A percentile compares a stretch with the other conserved stretches of the same genome.
phyloP scores from a whole-genome alignment of 1,140 invertebrate genomes.

The Calliopsis andreniformis region DNA sequence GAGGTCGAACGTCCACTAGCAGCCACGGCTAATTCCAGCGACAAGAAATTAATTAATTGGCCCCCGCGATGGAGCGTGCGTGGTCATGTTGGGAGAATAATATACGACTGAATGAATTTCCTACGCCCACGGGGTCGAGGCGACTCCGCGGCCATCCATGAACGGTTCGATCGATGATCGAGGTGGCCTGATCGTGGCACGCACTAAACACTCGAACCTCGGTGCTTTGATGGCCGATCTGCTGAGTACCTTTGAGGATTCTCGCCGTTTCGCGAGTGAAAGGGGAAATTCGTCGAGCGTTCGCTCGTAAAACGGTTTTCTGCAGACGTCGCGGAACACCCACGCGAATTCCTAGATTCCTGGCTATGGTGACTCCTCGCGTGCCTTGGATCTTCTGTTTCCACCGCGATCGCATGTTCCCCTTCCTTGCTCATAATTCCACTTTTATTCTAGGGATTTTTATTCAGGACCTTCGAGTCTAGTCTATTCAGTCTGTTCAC shows the following conservation, averaged over 20 bases:
- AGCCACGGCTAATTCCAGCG: neutral
- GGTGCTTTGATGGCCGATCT: constrained; percentile 18
- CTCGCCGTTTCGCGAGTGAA: constrained; percentile 54
- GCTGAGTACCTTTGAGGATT: constrained; percentile 35
- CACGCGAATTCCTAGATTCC: constrained; percentile 71
- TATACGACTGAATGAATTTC: constrained; percentile 52
- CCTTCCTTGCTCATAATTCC: too few relatives aligned
- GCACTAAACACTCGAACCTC: constrained; percentile 6
- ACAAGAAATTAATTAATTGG: constrained; percentile 60
- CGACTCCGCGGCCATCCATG: constrained; percentile 23
- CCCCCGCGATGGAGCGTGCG: constrained; percentile 14
- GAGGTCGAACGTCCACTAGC: too few relatives aligned
- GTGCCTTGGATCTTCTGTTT: constrained; percentile 17
- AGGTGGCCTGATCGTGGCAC: constrained; percentile 13
- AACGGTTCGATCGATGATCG: constrained; percentile 40
- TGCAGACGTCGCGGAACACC: constrained; percentile 63
- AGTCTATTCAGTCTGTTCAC: neutral
- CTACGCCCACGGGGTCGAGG: constrained; percentile 46
- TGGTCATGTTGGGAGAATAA: constrained; percentile 48
- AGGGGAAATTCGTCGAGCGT: constrained; percentile 59
- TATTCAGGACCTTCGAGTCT: too few relatives aligned
- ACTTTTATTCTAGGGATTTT: too few relatives aligned
- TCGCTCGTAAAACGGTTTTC: constrained; percentile 24
- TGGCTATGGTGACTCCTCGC: constrained; percentile 41
- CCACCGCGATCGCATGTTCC: neutral